Conservation (phyloP, 2,113 vertebrate species). For the Poicephalus gulielmi region DNA sequence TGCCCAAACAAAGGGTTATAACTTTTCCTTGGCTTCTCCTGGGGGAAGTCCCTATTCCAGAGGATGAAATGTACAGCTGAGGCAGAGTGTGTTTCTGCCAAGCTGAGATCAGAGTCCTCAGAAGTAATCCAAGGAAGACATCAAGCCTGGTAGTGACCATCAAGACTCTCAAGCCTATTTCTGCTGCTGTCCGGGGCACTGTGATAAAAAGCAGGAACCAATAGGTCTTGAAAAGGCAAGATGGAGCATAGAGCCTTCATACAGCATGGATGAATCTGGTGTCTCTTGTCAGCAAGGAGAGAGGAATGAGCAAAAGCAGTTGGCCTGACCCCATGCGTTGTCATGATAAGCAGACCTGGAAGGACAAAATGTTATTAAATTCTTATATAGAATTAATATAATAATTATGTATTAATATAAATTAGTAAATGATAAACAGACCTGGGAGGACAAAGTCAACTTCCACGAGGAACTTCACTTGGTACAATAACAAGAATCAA, state of each 20-base stretch:
- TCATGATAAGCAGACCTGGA: not conserved
- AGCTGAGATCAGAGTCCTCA: not conserved
- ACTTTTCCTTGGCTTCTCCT: not conserved
- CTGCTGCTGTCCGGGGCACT: not conserved
- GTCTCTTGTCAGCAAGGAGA: not conserved
- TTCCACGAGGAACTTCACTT: not conserved
- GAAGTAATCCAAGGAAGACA: not conserved
- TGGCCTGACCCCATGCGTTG: rapidly evolving
- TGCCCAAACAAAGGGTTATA: not conserved
- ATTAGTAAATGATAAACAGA: not conserved
- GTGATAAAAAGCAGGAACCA: not conserved
- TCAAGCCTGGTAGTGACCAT: not conserved
- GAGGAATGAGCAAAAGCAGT: not conserved
- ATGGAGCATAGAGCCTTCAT: not conserved
- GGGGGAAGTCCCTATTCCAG: not conserved
- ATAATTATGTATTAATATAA: too few species aligned
- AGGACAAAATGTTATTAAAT: not conserved
- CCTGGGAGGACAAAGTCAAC: not conserved
- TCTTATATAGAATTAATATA: too few species aligned
- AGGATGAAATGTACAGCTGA: not conserved
- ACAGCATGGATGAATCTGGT: too few species aligned
- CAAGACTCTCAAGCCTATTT: not conserved
- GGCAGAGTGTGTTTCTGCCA: not conserved
- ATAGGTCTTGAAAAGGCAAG: not conserved
- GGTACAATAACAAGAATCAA: not conserved